Evolutionary conservation across 2,888 invertebrate genomes (phyloP).

Genomic region (Eudasyphora cyanicolor): DNA sequence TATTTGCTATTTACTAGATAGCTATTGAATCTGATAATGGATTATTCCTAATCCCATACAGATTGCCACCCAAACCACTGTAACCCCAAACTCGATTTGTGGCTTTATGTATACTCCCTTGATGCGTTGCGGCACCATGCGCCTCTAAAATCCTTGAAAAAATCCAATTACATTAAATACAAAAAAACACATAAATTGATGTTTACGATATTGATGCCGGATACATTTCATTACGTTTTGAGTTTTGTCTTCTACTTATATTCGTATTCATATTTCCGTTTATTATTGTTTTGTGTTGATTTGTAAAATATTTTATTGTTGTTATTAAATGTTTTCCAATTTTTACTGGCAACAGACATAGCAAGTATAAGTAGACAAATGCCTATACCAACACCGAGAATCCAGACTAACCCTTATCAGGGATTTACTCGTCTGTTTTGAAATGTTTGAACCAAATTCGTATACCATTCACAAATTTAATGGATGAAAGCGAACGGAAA

Average conservation of each 20-base stretch:
- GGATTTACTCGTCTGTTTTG: neutral
- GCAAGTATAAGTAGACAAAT: neutral
- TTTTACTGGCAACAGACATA: neutral
- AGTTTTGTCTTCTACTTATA: neutral
- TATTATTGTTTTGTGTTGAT: conserved; percentile 16
- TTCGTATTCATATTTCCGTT: conserved; percentile 1
- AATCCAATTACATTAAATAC: conserved; percentile 48
- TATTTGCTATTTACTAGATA: too few relatives aligned
- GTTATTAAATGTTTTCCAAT: conserved; percentile 2
- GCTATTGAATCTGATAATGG: neutral
- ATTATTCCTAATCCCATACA: neutral
- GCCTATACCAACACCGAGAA: neutral
- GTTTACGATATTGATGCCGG: conserved; percentile 28
- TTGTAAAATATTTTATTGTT: conserved; percentile 27
- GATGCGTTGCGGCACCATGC: neutral
- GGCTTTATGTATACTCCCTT: neutral
- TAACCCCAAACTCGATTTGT: neutral
- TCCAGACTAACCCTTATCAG: neutral
- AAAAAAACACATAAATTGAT: conserved; percentile 22
- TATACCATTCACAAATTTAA: neutral
- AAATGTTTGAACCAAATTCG: neutral
- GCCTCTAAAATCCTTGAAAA: conserved; percentile 7
- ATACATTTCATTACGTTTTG: conserved; percentile 33
- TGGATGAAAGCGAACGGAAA: neutral
- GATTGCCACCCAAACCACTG: conserved; percentile 1